A percentile compares a stretch with the other conserved stretches of the same genome.
These are phyloP conservation scores for Tineola bisselliella DNA, from an alignment of 2,888 invertebrate species.

Conservation along the genomic window DNA sequence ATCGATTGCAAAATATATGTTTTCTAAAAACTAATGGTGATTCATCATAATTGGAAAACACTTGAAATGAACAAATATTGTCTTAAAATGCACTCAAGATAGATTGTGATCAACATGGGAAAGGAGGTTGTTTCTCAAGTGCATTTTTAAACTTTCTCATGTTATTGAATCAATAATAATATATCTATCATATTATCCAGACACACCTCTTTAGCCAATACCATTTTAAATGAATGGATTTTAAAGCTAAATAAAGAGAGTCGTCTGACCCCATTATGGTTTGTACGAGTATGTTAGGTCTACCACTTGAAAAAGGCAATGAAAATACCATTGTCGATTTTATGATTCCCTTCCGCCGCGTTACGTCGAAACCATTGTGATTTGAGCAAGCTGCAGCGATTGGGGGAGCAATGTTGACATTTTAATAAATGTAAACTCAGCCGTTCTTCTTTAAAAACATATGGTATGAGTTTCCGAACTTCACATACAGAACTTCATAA, in stretches of 20 bases:
- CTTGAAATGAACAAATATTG: background rate
- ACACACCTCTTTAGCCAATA: background rate
- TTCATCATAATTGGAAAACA: background rate
- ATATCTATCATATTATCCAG: background rate
- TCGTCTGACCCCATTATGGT: background rate
- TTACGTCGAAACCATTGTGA: background rate
- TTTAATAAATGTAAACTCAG: slow-evolving; percentile 4
- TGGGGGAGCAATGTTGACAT: slow-evolving; percentile 11
- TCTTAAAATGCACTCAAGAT: background rate
- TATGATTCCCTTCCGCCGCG: slow-evolving; percentile 8
- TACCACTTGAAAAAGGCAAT: background rate
- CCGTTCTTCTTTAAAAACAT: background rate
- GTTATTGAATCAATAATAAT: background rate
- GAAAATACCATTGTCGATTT: slow-evolving; percentile 11
- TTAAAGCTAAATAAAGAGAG: background rate
- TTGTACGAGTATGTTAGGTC: background rate
- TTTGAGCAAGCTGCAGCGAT: background rate
- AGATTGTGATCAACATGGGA: background rate
- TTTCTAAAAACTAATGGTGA: background rate
- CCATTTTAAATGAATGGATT: too few relatives aligned
- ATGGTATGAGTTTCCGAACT: background rate
- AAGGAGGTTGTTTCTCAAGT: background rate
- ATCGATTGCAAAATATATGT: background rate
- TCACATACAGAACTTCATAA: background rate
- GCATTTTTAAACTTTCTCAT: background rate